phyloP scores from a whole-genome alignment of 2,888 invertebrate genomes.

The Prosapia bicincta region DNA sequence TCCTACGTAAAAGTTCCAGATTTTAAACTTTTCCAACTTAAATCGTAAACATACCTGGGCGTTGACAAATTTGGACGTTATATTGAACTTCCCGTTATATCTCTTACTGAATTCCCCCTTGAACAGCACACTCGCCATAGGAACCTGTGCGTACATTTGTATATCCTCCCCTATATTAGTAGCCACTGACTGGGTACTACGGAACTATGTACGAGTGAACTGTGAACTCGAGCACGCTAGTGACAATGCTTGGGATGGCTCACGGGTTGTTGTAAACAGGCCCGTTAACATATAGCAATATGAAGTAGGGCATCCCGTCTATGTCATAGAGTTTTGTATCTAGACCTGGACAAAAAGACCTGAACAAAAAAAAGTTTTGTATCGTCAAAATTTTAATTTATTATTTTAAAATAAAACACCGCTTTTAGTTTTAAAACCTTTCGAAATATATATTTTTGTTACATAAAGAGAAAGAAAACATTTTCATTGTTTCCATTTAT shows the following conservation, averaged over 20 bases:
- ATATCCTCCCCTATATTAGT: slow-evolving; percentile 84
- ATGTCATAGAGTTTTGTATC: slow-evolving; percentile 72
- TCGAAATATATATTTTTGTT: no score
- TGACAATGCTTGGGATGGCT: slow-evolving; percentile 48
- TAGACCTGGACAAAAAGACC: slow-evolving; percentile 57
- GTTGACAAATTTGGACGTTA: background rate
- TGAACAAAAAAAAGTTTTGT: no score
- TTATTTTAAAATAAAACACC: no score
- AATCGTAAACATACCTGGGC: slow-evolving; percentile 13
- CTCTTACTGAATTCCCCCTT: slow-evolving; percentile 46
- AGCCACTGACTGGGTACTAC: slow-evolving; percentile 74
- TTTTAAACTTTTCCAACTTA: no score
- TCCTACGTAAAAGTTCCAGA: no score
- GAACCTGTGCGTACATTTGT: slow-evolving; percentile 50
- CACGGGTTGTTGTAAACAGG: slow-evolving; percentile 67
- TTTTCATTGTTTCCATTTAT: no score
- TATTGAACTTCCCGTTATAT: slow-evolving; percentile 41
- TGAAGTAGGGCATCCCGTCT: slow-evolving; percentile 71
- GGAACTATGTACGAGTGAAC: slow-evolving; percentile 63
- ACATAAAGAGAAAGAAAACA: no score
- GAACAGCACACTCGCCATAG: slow-evolving; percentile 39
- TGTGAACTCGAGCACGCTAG: slow-evolving; percentile 44
- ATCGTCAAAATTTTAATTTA: no score
- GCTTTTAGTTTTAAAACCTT: no score
- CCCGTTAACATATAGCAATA: slow-evolving; percentile 71